Evolutionary conservation across 1,140 invertebrate species (phyloP).

Genomic region (Phymastichus coffea): DNA sequence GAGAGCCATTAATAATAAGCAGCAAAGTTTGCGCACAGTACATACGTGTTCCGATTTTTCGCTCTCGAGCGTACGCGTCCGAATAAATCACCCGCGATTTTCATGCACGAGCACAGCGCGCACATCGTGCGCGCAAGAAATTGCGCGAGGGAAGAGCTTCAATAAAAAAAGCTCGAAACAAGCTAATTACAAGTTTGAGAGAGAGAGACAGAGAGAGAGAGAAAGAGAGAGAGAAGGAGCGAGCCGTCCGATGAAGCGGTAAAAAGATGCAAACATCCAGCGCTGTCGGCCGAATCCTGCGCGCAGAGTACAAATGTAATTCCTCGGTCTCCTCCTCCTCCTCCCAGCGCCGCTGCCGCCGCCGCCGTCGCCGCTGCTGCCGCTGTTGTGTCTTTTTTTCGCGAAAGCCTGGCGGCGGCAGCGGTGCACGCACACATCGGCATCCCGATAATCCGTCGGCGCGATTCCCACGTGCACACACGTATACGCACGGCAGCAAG

Average conservation of each 20-base stretch:
- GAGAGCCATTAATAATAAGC: constrained; percentile 33
- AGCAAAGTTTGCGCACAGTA: background rate
- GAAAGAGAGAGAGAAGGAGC: too few relatives aligned
- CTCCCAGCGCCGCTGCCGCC: too few relatives aligned
- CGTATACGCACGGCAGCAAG: constrained; percentile 6
- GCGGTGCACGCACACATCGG: background rate
- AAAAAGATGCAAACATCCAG: constrained; percentile 10
- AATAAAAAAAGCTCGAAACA: too few relatives aligned
- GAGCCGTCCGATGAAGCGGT: constrained; percentile 13
- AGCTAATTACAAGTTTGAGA: too few relatives aligned
- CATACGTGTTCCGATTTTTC: background rate
- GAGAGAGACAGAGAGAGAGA: too few relatives aligned
- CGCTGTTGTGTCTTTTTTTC: background rate
- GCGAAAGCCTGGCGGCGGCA: background rate
- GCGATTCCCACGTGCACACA: constrained; percentile 24
- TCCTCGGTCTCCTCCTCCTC: background rate
- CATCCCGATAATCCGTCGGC: constrained; percentile 27
- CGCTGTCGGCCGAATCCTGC: background rate
- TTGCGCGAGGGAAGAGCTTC: background rate
- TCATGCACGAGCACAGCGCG: background rate
- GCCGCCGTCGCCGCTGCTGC: too few relatives aligned
- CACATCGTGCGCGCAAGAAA: background rate
- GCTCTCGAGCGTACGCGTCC: background rate
- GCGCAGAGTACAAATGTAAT: constrained; percentile 18
- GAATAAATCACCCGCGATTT: constrained; percentile 10